Evolutionary conservation across 2,888 invertebrate species (phyloP).

Genomic region (Acleris cristana): DNA sequence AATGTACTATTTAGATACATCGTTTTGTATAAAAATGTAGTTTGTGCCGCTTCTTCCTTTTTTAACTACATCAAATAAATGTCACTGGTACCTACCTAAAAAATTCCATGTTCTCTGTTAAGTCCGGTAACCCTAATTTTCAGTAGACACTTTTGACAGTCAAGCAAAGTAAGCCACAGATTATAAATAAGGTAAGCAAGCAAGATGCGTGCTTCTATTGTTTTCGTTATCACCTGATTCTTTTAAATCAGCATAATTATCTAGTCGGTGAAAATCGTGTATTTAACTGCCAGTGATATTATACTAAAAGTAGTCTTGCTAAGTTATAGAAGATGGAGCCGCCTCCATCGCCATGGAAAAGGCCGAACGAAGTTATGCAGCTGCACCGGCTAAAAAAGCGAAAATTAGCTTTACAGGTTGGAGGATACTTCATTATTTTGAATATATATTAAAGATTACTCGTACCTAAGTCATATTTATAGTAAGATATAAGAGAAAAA

Average conservation of each 20-base stretch:
- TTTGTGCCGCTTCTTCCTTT: too few relatives aligned
- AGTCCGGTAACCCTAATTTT: neutral
- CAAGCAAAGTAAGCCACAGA: too few relatives aligned
- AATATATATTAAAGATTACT: neutral
- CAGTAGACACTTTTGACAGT: slow-evolving; percentile 17
- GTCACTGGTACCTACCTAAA: too few relatives aligned
- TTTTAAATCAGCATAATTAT: slow-evolving; percentile 5
- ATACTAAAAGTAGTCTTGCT: neutral
- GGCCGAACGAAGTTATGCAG: slow-evolving; percentile 87
- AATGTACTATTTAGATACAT: too few relatives aligned
- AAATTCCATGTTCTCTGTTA: too few relatives aligned
- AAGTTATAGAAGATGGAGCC: slow-evolving; percentile 55
- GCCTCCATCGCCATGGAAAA: slow-evolving; percentile 84
- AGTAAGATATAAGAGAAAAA: too few relatives aligned
- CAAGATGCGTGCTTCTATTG: slow-evolving; percentile 26
- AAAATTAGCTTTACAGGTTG: slow-evolving; percentile 90
- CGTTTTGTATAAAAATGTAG: too few relatives aligned
- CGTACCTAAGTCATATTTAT: neutral
- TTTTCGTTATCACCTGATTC: slow-evolving; percentile 16
- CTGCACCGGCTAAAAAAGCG: slow-evolving; percentile 89
- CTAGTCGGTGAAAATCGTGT: slow-evolving; percentile 10
- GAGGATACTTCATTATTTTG: neutral
- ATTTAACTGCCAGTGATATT: slow-evolving; percentile 6
- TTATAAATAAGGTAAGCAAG: too few relatives aligned
- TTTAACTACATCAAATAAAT: too few relatives aligned